These are phyloP conservation scores for Axinella damicornis DNA, from an alignment of 37 sponge, comb jelly and placozoan genomes.

Conservation along the genomic window DNA sequence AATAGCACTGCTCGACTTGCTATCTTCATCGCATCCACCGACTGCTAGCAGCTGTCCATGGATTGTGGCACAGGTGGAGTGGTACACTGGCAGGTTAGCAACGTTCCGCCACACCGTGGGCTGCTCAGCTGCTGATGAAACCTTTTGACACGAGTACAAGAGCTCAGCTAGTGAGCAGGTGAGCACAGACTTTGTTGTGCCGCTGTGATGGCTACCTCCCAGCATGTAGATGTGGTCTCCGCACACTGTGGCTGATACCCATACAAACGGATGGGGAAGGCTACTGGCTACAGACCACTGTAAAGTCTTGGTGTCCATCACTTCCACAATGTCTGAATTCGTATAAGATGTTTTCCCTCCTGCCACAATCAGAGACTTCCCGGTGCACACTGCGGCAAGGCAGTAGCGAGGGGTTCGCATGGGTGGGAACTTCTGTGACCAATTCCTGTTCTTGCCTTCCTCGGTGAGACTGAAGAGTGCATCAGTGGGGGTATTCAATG, in stretches of 20 bases:
- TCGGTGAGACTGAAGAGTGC: background rate
- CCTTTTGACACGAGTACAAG: too few species aligned
- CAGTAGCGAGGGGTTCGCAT: background rate
- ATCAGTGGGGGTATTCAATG: background rate
- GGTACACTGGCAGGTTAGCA: background rate
- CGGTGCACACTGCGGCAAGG: background rate
- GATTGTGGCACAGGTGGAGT: background rate
- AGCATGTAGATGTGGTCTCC: too few species aligned
- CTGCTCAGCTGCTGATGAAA: background rate
- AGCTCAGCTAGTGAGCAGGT: too few species aligned
- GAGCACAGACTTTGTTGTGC: too few species aligned
- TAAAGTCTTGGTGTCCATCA: conserved; percentile 18
- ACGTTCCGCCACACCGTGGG: background rate
- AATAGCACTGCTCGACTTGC: background rate
- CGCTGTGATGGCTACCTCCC: too few species aligned
- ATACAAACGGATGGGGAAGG: background rate
- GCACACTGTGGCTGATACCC: too few species aligned
- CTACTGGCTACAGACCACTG: conserved; percentile 2
- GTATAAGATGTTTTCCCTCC: background rate
- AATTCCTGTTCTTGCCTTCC: too few species aligned
- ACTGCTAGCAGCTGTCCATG: conserved; percentile 17
- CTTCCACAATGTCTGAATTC: background rate
- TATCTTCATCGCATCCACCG: background rate
- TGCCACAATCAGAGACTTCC: background rate
- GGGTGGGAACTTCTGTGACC: conserved; percentile 1